Evolutionary conservation across 1,140 invertebrate genomes (phyloP), one percentile per base, ranked within the genome.

Genomic region (Chrysoperla carnea): DNA sequence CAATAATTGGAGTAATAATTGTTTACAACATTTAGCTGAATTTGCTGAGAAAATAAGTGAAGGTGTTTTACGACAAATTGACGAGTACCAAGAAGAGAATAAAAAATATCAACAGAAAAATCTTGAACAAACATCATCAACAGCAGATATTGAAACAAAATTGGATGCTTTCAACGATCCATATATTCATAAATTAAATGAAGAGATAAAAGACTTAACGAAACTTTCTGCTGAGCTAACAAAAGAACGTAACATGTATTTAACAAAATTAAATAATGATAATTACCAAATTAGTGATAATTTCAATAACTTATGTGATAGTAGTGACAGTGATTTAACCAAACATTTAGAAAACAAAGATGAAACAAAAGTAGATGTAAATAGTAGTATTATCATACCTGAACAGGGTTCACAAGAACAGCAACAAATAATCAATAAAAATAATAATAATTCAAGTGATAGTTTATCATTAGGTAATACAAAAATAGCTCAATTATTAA

Each of bases 11-110:
- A 69, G 67, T 48, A 69, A 77, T 53, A 75, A 79, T 45, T 72
- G 72, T 40, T 63, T 68, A 43, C 70, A 73, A 48, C 75, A 84
- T 55, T 61, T 84, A 36, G 76, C 75, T 3, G 79, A 83, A 49
- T 84, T 84, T 48, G 81, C 80, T 1, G 81, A 86, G 52, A 79
- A 82, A 53, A 56, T 81, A 5, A 70, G 68, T 41, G 80, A 80
- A 51, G 81, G 81, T 52, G 59, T 85, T 28, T 64, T 83, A 36
- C 70, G 76, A 42, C 79, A 84, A 60, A 75, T 84, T 37, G 79
- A 84, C 52, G 73, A 79, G 55, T 83, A 72, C 41, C 59, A 59
- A 37, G 54, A 60, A 42, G 55, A 58, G 43, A 48, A 43, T 9
- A 46, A 45, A 14, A 39, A 44, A 41, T 39, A 28, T 17, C 42